phyloP scores from a whole-genome alignment of 2,797 vertebrate species.

The Pseudomugil tenellus region DNA sequence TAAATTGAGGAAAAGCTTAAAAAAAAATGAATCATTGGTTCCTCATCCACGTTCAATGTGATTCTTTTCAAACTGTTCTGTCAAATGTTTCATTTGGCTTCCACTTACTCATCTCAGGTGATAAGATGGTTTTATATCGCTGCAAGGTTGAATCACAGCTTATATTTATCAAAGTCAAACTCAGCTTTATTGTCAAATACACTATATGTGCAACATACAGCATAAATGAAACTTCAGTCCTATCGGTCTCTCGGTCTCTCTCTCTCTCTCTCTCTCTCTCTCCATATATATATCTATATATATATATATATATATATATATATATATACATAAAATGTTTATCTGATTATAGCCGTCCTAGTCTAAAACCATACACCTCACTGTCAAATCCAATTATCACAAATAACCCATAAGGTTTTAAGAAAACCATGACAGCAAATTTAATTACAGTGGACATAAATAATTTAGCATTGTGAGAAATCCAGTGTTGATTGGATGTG shows the following conservation, averaged over 20 bases:
- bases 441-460: not conserved
- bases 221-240: no score
- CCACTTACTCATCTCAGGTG: not conserved
- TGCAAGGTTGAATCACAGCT: conserved; percentile 36
- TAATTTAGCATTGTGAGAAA: not conserved
- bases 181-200: no score
- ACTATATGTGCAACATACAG: no score
- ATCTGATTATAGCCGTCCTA: no score
- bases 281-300: no score
- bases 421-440: not conserved
- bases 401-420: not conserved
- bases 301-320: no score
- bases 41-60: conserved; percentile 22
- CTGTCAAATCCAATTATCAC: not conserved
- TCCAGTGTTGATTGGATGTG: not conserved
- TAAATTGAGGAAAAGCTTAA: not conserved
- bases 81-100: conserved; percentile 44
- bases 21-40: not conserved
- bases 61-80: conserved; percentile 25
- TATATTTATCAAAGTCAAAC: no score
- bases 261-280: no score
- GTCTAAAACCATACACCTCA: not conserved
- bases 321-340: no score
- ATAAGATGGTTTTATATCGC: conserved; percentile 30
- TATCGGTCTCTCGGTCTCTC: no score